phyloP scores from a whole-genome alignment of 2,888 invertebrate genomes.

The Cylloceria caligata region DNA sequence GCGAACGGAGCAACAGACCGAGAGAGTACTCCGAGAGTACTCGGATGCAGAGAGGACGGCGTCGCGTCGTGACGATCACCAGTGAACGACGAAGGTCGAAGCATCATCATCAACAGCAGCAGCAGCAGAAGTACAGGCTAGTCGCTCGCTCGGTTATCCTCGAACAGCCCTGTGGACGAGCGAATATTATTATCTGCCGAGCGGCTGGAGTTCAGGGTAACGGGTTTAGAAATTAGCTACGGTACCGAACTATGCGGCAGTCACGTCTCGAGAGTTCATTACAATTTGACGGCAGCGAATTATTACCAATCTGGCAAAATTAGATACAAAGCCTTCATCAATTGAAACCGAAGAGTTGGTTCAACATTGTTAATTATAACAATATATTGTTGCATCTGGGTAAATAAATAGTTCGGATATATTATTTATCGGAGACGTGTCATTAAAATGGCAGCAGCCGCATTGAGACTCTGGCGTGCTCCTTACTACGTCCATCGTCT shows the following conservation, averaged over 20 bases:
- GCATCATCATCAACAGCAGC: conserved; percentile 62
- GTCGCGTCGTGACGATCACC: conserved; percentile 63
- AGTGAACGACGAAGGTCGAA: conserved; percentile 59
- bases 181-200: conserved; percentile 59
- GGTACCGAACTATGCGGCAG: conserved; percentile 53
- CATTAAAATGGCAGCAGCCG: too few relatives aligned
- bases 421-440: too few relatives aligned
- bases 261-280: conserved; percentile 36
- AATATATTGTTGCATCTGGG: not conserved
- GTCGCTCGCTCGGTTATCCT: conserved; percentile 34
- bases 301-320: conserved; percentile 8
- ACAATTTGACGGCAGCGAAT: conserved; percentile 54
- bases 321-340: conserved; percentile 1
- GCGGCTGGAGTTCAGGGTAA: conserved; percentile 62
- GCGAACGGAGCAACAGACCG: conserved; percentile 37
- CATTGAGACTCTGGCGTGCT: too few relatives aligned
- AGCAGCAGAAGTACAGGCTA: conserved; percentile 23
- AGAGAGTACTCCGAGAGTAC: conserved; percentile 28
- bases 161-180: conserved; percentile 35
- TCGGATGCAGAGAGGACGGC: conserved; percentile 37
- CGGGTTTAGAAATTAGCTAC: conserved; percentile 66
- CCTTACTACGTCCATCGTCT: too few relatives aligned
- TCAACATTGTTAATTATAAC: not conserved
- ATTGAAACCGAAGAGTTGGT: not conserved
- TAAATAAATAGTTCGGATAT: not conserved